A percentile compares a stretch with the other conserved stretches of the same genome.
These are phyloP conservation scores for Vesta saturnalis DNA, from an alignment of 2,888 invertebrate species.

Conservation along the genomic window DNA sequence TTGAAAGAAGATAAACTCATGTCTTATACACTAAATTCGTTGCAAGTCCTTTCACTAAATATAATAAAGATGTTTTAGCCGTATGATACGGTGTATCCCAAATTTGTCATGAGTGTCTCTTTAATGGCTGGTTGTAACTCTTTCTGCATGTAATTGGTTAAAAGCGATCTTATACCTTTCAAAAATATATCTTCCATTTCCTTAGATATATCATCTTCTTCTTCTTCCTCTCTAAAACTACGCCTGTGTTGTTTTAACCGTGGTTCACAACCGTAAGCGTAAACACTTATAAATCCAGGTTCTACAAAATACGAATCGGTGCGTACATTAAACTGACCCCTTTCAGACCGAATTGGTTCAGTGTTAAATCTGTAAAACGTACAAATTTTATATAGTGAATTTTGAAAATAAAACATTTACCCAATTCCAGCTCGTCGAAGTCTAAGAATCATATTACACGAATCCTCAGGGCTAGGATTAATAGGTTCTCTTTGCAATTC, in stretches of 20 bases:
- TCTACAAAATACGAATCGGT: conserved; percentile 87
- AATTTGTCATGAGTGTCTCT: conserved; percentile 86
- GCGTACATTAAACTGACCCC: conserved; percentile 77
- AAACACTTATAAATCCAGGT: conserved; percentile 85
- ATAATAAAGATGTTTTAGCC: conserved; percentile 66
- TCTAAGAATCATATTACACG: conserved; percentile 82
- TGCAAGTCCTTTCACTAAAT: conserved; percentile 1
- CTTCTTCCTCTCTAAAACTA: conserved; percentile 60
- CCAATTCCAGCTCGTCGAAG: conserved; percentile 82
- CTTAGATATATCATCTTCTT: conserved; percentile 74
- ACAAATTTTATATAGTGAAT: not conserved
- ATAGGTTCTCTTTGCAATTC: conserved; percentile 62
- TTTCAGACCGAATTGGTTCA: conserved; percentile 73
- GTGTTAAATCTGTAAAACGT: conserved; percentile 68
- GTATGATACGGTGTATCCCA: conserved; percentile 88
- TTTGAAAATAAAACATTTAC: conserved; percentile 50
- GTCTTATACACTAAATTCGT: not conserved
- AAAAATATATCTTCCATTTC: conserved; percentile 89
- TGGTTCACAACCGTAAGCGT: conserved; percentile 82
- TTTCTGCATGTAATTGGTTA: conserved; percentile 86
- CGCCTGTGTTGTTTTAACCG: conserved; percentile 54
- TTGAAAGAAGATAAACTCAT: no score
- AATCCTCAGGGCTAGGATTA: conserved; percentile 57
- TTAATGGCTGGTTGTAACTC: conserved; percentile 86
- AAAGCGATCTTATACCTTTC: conserved; percentile 80